Evolutionary conservation across 2,797 vertebrate species (phyloP), one percentile per base, ranked within the genome.

Genomic region (Agapornis canus): DNA sequence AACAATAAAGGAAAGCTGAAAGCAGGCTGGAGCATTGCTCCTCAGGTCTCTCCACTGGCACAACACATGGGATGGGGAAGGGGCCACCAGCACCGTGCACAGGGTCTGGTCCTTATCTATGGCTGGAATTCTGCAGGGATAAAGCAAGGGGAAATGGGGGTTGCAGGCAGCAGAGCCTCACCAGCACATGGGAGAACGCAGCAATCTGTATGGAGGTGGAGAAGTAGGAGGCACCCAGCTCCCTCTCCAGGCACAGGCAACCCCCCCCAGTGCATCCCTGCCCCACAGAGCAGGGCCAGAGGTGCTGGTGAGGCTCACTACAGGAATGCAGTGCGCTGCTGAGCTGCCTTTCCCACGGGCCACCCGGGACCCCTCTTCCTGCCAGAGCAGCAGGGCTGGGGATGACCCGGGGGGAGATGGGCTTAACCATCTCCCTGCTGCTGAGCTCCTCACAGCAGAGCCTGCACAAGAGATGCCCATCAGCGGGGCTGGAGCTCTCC

Each of bases 341-440:
- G 81, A 92, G 81, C 65, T 25, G 48, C 80, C 85, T 96, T 97
- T 97, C 97, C 96, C 97, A 97, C 77, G n/a, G 83, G 82, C 31
- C 94, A n/a, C 71, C 82, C 59, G 43, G 92, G 94, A 97, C 73
- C 70, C 82, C 69, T 86, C 92, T 97, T 97, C 97, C 96, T 94
- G 96, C 66, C 5, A 6, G 78, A 77, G 68, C 73, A 68, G 88
- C 17, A 20, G 92, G 89, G 73, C 77, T 69, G 52, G 73, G 80
- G 89, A 35, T 42, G 51, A 26, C 71, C 86, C 9, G 1, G 63
- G 22, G 22, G 32, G n/a, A 77, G 56, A 83, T 5, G 35, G 20
- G 18, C 45, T 90, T 77, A 88, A 60, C 83, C 70, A 5, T 5
- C 47, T 73, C 54, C 52, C 45, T 0, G 4, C 63, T 45, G 61